Conservation (phyloP, 2,888 invertebrate genomes). For the Amphipyra tragopoginis region DNA sequence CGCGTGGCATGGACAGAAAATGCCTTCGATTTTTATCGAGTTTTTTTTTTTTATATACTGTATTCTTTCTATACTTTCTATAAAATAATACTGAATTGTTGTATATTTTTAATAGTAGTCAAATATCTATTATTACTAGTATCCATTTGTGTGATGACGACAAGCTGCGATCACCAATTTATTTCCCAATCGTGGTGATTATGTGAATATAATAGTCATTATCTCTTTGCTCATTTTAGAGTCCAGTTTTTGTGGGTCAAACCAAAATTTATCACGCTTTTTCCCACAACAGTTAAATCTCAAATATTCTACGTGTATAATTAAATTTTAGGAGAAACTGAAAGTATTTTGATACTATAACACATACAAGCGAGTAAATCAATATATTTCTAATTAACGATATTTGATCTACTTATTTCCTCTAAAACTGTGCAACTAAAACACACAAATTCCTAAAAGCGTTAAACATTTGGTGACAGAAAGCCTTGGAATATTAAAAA, state of each 20-base stretch:
- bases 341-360: conserved; percentile 40
- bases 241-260: neutral
- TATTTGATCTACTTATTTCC: conserved; percentile 47
- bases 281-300: neutral
- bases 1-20: too few species aligned
- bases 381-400: conserved; percentile 40
- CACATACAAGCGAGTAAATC: conserved; percentile 53
- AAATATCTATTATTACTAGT: too few species aligned
- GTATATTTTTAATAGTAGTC: too few species aligned
- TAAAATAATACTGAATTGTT: too few species aligned
- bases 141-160: neutral
- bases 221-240: neutral
- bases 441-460: conserved; percentile 71
- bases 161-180: neutral
- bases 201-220: neutral
- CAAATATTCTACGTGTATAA: neutral
- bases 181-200: neutral
- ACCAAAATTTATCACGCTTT: neutral
- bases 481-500: conserved; percentile 74
- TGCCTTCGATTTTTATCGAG: too few species aligned
- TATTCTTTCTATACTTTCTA: too few species aligned
- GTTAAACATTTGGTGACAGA: conserved; percentile 80
- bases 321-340: conserved; percentile 50
- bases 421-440: conserved; percentile 69
- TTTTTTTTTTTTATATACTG: too few species aligned